Percentiles rank a stretch among this genome's conserved stretches.
Conservation (phyloP, 2,113 vertebrate genomes). For the Nicator chloris region DNA sequence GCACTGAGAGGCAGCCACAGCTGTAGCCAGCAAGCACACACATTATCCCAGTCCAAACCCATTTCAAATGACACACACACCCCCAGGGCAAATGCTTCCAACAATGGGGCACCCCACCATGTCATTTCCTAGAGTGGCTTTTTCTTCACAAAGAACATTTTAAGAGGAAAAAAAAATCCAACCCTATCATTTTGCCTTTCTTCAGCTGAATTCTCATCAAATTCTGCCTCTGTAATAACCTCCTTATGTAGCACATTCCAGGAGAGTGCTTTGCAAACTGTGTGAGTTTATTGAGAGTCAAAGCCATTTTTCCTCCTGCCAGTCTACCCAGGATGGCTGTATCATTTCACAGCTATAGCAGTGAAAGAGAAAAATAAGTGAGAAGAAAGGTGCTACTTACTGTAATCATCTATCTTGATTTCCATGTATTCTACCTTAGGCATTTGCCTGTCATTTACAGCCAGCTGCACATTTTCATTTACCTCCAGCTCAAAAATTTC, state of each 20-base stretch:
- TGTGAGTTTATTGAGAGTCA: slow-evolving; percentile 9
- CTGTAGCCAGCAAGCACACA: background rate
- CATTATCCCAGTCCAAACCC: background rate
- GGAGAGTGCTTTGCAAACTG: slow-evolving; percentile 28
- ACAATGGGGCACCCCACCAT: background rate
- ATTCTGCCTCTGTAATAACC: background rate
- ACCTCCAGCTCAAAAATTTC: slow-evolving; percentile 86
- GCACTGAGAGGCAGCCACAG: background rate
- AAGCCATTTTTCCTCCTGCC: background rate
- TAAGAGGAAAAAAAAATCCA: background rate
- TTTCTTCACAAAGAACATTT: background rate
- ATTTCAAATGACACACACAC: background rate
- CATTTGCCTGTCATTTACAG: slow-evolving; percentile 86
- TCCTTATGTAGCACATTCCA: background rate
- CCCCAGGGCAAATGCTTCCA: background rate
- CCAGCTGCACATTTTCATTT: slow-evolving; percentile 82
- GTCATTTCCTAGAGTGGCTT: background rate
- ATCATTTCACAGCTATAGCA: background rate
- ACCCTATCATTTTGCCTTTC: background rate
- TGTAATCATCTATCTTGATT: slow-evolving; percentile 85
- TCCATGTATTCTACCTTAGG: slow-evolving; percentile 84
- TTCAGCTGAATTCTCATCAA: background rate
- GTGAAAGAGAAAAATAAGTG: background rate
- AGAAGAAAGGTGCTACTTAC: slow-evolving; percentile 71
- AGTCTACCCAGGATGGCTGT: background rate